Conservation (phyloP, 2,888 invertebrate genomes). For the Punctoribates punctum region DNA sequence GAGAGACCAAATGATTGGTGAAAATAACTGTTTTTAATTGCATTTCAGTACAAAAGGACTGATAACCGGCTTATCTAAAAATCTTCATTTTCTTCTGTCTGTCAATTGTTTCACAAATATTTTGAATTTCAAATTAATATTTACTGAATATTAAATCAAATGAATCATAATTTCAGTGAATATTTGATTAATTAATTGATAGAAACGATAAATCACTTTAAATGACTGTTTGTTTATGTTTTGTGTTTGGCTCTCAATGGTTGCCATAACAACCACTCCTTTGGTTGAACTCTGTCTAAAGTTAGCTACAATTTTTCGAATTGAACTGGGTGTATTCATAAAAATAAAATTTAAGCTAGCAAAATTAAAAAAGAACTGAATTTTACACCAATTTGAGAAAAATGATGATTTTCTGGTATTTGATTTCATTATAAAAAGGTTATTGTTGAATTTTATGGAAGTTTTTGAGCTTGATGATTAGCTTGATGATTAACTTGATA, state of each 20-base stretch:
- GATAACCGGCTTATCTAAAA: neutral
- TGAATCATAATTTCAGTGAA: neutral
- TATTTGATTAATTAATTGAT: neutral
- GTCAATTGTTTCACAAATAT: neutral
- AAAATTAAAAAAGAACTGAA: too few species aligned
- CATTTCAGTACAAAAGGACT: too few species aligned
- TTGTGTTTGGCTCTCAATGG: neutral
- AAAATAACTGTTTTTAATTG: neutral
- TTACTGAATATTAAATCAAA: neutral
- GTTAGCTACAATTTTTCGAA: too few species aligned
- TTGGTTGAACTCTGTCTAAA: too few species aligned
- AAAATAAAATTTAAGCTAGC: too few species aligned
- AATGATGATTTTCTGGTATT: too few species aligned
- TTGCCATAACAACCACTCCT: constrained; percentile 7
- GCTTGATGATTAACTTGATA: too few species aligned
- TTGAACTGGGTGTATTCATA: too few species aligned
- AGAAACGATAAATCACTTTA: neutral
- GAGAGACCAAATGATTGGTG: neutral
- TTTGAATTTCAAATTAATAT: neutral
- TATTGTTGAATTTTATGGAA: too few species aligned
- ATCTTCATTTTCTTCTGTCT: neutral
- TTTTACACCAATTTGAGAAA: too few species aligned
- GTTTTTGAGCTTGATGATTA: too few species aligned
- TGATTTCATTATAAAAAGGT: too few species aligned
- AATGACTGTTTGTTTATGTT: neutral